Conservation (phyloP, 2,888 invertebrate species). For the Diabrotica balteata region DNA sequence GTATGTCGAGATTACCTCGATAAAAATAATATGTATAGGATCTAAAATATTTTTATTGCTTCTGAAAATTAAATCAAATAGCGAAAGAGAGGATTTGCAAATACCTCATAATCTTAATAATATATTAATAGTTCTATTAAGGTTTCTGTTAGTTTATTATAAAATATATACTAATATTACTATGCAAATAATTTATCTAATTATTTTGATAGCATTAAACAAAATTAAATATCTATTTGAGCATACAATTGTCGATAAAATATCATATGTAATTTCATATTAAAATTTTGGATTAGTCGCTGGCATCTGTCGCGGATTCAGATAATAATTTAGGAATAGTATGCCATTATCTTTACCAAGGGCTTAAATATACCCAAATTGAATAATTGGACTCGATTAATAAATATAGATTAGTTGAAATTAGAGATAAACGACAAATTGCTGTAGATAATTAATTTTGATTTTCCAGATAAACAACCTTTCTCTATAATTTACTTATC, state of each 20-base stretch:
- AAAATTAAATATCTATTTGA: slow-evolving; percentile 29
- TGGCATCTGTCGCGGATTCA: slow-evolving; percentile 46
- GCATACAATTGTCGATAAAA: slow-evolving; percentile 22
- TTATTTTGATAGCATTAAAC: slow-evolving; percentile 1
- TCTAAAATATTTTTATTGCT: no score
- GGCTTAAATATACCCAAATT: slow-evolving; percentile 44
- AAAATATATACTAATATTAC: no score
- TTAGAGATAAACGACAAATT: slow-evolving; percentile 36
- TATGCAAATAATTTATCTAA: no score
- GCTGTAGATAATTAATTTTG: slow-evolving; percentile 25
- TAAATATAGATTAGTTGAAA: slow-evolving; percentile 42
- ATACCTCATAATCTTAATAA: no score
- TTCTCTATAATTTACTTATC: slow-evolving; percentile 3
- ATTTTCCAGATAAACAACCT: slow-evolving; percentile 18
- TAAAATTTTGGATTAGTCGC: slow-evolving; percentile 42
- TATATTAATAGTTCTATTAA: no score
- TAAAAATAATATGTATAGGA: no score
- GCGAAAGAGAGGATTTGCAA: no score
- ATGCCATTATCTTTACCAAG: slow-evolving; percentile 38
- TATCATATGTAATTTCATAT: slow-evolving; percentile 42
- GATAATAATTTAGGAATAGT: slow-evolving; percentile 48
- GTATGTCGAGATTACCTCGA: no score
- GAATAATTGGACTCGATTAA: slow-evolving; percentile 45
- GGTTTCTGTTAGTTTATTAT: no score
- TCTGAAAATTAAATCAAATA: no score